phyloP scores from a whole-genome alignment of 2,888 invertebrate genomes.

The Oligia latruncula region DNA sequence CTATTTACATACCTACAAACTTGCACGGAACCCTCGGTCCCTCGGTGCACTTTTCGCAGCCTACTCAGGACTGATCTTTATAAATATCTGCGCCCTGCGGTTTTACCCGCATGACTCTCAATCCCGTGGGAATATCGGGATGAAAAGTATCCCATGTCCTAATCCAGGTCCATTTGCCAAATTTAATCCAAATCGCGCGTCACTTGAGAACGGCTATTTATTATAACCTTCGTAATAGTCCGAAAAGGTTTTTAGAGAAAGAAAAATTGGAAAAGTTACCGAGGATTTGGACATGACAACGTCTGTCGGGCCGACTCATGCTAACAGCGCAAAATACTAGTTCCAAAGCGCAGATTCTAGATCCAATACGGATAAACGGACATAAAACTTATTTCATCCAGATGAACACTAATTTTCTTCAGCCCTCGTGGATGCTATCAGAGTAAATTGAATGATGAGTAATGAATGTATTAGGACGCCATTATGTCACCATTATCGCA shows the following conservation, averaged over 20 bases:
- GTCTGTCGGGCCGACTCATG: neutral
- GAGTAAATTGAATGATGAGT: slow-evolving; percentile 22
- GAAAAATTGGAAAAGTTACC: neutral
- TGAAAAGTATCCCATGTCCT: no score
- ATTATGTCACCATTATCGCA: slow-evolving; percentile 43
- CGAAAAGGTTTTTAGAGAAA: no score
- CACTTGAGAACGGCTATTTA: neutral
- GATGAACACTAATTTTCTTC: neutral
- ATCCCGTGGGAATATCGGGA: no score
- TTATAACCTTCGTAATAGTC: no score
- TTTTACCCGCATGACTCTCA: no score
- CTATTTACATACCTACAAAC: no score
- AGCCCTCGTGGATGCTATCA: neutral
- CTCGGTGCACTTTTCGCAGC: neutral
- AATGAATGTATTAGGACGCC: slow-evolving; percentile 44
- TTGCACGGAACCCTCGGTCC: no score
- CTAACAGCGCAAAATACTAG: neutral
- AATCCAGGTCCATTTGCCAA: no score
- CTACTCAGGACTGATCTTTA: neutral
- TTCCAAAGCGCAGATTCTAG: neutral
- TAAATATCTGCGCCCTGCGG: neutral
- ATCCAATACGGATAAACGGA: neutral
- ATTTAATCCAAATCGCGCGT: no score
- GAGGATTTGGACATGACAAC: neutral
- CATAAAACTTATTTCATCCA: neutral